Conservation (phyloP, 2,888 invertebrate genomes). For the Platycheirus rosarum region DNA sequence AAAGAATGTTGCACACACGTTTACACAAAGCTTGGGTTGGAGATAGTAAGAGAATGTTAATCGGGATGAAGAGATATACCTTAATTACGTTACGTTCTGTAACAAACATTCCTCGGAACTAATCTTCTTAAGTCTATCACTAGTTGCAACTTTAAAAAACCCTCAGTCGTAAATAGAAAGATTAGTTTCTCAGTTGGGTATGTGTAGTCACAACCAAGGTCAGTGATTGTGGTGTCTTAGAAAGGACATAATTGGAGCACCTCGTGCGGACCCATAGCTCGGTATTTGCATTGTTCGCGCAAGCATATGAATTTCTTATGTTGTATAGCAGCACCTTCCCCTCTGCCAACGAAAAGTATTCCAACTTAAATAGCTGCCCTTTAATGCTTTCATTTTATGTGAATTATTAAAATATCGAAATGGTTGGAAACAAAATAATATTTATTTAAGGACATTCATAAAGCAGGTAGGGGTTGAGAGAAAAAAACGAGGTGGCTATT, state of each 20-base stretch:
- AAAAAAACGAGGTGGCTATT: not conserved
- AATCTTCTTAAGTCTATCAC: constrained; percentile 14
- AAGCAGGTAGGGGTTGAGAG: not conserved
- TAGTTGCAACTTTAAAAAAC: constrained; percentile 27
- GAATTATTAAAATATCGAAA: constrained; percentile 59
- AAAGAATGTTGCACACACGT: constrained; percentile 16
- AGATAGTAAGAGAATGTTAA: constrained; percentile 37
- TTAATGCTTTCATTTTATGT: constrained; percentile 44
- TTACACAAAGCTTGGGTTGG: constrained; percentile 3
- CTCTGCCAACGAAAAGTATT: too few relatives aligned
- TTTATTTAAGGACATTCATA: constrained; percentile 1
- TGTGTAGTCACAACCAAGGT: constrained; percentile 32
- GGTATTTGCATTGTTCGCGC: constrained; percentile 62
- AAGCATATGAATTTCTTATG: constrained; percentile 56
- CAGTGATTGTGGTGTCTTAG: constrained; percentile 28
- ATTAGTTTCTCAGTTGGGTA: not conserved
- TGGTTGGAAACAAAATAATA: constrained; percentile 31
- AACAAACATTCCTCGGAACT: not conserved
- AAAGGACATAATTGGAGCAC: constrained; percentile 27
- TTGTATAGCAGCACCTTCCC: constrained; percentile 22
- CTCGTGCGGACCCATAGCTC: constrained; percentile 36
- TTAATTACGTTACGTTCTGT: constrained; percentile 14
- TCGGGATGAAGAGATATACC: constrained; percentile 38
- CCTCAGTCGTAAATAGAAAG: constrained; percentile 1
- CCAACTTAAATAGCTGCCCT: constrained; percentile 25